Percentiles rank a stretch among this genome's conserved stretches.
Evolutionary conservation across 2,888 invertebrate species (phyloP).

Genomic region (Pandemis corylana): DNA sequence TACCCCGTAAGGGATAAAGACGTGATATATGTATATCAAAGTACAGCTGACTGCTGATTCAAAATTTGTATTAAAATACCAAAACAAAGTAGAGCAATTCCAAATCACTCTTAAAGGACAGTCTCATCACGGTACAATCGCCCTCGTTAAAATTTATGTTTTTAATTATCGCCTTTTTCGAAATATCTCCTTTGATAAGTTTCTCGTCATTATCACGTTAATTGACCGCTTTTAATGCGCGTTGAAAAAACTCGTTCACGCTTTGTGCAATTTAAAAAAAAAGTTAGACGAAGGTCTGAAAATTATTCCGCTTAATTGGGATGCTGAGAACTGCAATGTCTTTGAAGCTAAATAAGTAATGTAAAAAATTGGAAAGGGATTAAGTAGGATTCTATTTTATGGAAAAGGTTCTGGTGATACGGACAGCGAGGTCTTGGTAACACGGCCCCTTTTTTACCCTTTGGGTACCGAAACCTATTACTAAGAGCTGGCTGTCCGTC

Average conservation of each 20-base stretch:
- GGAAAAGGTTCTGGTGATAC: no score
- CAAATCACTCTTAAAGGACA: constrained; percentile 48
- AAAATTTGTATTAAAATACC: no score
- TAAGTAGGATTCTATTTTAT: no score
- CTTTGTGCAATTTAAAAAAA: constrained; percentile 43
- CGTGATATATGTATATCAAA: no score
- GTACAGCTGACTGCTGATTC: no score
- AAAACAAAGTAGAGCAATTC: background rate
- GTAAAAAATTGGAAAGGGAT: background rate
- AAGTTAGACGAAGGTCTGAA: constrained; percentile 3
- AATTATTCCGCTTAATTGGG: constrained; percentile 28
- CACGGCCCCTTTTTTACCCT: no score
- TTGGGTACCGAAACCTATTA: no score
- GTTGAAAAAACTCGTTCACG: constrained; percentile 35
- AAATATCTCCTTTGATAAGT: constrained; percentile 58
- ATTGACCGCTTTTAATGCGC: constrained; percentile 48
- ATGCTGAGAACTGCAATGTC: constrained; percentile 15
- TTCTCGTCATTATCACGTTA: constrained; percentile 61
- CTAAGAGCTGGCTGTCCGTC: no score
- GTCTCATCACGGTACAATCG: constrained; percentile 58
- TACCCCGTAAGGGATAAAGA: no score
- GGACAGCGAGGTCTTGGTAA: no score
- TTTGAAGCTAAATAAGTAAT: background rate
- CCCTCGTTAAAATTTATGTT: constrained; percentile 70
- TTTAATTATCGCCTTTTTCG: constrained; percentile 65